A percentile compares a stretch with the other conserved stretches of the same genome.
phyloP scores from a whole-genome alignment of 2,797 vertebrate genomes.

The Echiichthys vipera region DNA sequence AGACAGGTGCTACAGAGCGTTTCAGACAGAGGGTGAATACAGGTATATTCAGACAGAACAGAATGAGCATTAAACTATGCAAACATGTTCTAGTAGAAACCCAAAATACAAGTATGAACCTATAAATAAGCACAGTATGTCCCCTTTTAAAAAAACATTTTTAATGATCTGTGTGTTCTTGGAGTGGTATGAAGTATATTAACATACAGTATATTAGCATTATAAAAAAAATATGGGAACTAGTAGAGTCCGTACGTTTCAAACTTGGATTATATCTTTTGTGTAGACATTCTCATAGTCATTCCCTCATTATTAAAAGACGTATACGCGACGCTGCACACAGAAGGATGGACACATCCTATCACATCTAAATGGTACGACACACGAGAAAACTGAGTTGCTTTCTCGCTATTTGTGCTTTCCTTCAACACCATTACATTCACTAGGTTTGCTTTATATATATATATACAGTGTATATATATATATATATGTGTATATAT shows the following conservation, averaged over 20 bases:
- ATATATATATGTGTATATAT: too few species aligned
- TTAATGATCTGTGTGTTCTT: conserved; percentile 45
- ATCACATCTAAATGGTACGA: neutral
- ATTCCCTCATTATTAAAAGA: conserved; percentile 10
- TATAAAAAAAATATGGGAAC: neutral
- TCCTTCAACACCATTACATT: conserved; percentile 55
- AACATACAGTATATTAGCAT: conserved; percentile 17
- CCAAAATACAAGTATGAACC: too few species aligned
- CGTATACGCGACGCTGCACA: neutral
- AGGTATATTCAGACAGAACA: too few species aligned
- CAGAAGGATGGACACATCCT: conserved; percentile 4
- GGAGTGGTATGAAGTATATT: conserved; percentile 24
- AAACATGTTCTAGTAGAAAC: too few species aligned
- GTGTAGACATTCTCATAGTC: conserved; percentile 18
- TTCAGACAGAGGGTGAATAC: too few species aligned
- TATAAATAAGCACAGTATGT: too few species aligned
- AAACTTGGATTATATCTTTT: conserved; percentile 25
- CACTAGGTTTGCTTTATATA: conserved; percentile 51
- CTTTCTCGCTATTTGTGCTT: conserved; percentile 49
- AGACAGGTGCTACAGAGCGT: too few species aligned
- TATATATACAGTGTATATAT: too few species aligned
- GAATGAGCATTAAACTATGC: too few species aligned
- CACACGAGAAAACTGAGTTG: conserved; percentile 13
- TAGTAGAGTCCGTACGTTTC: conserved; percentile 2
- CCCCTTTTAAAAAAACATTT: conserved; percentile 9